phyloP scores from a whole-genome alignment of 2,113 vertebrate species.

The Argyrosomus japonicus region DNA sequence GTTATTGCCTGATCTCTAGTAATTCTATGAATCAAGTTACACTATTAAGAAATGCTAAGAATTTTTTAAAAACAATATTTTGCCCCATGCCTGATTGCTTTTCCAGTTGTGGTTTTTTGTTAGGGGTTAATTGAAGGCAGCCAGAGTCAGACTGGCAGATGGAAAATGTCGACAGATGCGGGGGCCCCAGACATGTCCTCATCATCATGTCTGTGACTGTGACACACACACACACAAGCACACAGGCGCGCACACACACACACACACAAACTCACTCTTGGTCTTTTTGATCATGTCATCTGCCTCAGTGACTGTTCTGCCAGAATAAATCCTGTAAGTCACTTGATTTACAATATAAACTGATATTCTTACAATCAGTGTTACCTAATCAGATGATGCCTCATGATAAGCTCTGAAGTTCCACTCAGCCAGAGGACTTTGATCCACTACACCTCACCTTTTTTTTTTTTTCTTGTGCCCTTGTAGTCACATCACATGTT shows the following conservation, averaged over 20 bases:
- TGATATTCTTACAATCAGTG: neutral
- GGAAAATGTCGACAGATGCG: slow-evolving; percentile 76
- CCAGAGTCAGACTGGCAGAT: slow-evolving; percentile 61
- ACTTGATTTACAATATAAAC: slow-evolving; percentile 2
- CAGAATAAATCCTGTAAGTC: neutral
- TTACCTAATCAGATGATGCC: slow-evolving; percentile 7
- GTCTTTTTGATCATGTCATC: slow-evolving; percentile 29
- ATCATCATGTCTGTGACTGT: slow-evolving; percentile 60
- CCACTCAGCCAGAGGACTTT: slow-evolving; percentile 34
- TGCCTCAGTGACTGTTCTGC: neutral
- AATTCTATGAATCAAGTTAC: slow-evolving; percentile 7
- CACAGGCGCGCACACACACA: neutral
- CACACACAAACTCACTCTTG: slow-evolving; percentile 4
- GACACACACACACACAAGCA: slow-evolving; percentile 18
- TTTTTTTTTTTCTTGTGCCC: neutral
- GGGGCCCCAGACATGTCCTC: slow-evolving; percentile 73
- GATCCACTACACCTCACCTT: slow-evolving; percentile 1
- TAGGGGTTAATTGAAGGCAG: slow-evolving; percentile 71
- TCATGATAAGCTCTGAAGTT: neutral
- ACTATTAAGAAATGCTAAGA: neutral
- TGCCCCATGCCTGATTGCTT: slow-evolving; percentile 48
- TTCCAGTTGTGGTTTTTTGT: slow-evolving; percentile 68
- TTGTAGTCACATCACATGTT: neutral
- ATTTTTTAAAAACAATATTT: slow-evolving; percentile 51
- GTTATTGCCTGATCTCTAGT: neutral